A percentile compares a stretch with the other conserved stretches of the same genome.
These are phyloP conservation scores for Eubucco bourcierii DNA, from an alignment of 2,113 vertebrate species.

Conservation along the genomic window DNA sequence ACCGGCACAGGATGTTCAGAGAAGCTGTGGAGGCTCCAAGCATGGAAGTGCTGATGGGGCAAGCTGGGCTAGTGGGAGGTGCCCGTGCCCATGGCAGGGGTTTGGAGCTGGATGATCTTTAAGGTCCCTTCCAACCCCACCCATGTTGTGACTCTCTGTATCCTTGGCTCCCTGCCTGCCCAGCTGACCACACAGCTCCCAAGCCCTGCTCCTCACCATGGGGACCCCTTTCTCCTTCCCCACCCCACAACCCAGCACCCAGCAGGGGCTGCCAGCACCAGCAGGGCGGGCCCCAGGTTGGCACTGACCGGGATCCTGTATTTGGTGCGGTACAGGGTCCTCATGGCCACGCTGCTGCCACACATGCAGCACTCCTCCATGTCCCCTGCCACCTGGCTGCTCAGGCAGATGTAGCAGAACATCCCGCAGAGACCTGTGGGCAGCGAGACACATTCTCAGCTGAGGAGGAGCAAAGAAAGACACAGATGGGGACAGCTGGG, in stretches of 20 bases:
- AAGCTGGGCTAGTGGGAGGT: too few relatives aligned
- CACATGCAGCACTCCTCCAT: slow-evolving; percentile 86
- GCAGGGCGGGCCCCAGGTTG: fast-evolving
- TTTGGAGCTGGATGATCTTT: too few relatives aligned
- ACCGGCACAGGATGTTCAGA: too few relatives aligned
- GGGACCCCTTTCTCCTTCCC: neutral
- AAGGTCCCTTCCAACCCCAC: too few relatives aligned
- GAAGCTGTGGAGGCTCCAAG: too few relatives aligned
- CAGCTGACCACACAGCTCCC: neutral
- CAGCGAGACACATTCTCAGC: fast-evolving
- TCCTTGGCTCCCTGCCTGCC: neutral
- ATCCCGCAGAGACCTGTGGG: slow-evolving; percentile 73
- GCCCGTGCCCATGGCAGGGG: too few relatives aligned
- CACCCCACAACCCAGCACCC: neutral
- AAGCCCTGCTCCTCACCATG: fast-evolving
- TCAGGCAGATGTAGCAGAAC: slow-evolving; percentile 73
- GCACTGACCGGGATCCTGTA: slow-evolving; percentile 82
- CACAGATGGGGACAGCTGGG: neutral
- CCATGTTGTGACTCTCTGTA: too few relatives aligned
- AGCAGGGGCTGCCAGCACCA: fast-evolving
- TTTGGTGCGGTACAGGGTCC: slow-evolving; percentile 83
- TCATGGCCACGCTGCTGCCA: slow-evolving; percentile 71
- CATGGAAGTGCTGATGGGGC: too few relatives aligned
- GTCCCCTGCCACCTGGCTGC: slow-evolving; percentile 74
- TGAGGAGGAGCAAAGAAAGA: neutral